A percentile compares a stretch with the other conserved stretches of the same genome.
Conservation (phyloP, 1,140 invertebrate species). For the Caenorhabditis brenneri region DNA sequence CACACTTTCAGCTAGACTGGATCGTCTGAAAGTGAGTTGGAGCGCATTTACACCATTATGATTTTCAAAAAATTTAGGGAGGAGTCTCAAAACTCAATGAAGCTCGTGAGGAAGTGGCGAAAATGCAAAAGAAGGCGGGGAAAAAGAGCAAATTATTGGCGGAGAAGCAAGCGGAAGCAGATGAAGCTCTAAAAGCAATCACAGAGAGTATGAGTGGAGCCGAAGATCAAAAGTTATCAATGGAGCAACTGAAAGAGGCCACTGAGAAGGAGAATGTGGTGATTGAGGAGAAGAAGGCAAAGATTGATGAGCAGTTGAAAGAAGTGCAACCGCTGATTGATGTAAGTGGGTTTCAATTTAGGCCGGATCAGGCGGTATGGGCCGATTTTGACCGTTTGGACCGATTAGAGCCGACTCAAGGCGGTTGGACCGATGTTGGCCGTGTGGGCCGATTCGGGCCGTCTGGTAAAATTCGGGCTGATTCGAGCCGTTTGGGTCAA, state of each 20-base stretch:
- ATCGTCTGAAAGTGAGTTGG: slow-evolving; percentile 77
- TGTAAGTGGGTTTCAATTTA: too few relatives aligned
- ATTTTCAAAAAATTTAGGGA: too few relatives aligned
- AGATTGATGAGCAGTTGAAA: slow-evolving; percentile 87
- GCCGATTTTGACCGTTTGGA: too few relatives aligned
- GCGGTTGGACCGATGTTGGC: too few relatives aligned
- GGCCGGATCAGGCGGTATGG: too few relatives aligned
- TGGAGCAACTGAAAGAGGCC: slow-evolving; percentile 86
- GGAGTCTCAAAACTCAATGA: slow-evolving; percentile 90
- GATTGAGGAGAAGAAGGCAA: slow-evolving; percentile 81
- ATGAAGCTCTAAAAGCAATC: slow-evolving; percentile 88
- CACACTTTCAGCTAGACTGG: slow-evolving; percentile 74
- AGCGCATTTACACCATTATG: too few relatives aligned
- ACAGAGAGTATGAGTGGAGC: slow-evolving; percentile 89
- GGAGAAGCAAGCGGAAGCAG: slow-evolving; percentile 87
- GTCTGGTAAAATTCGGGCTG: too few relatives aligned
- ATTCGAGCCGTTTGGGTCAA: too few relatives aligned
- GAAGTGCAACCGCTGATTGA: slow-evolving; percentile 89
- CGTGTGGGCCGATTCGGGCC: too few relatives aligned
- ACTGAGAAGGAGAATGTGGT: slow-evolving; percentile 87
- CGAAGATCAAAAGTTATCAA: slow-evolving; percentile 86
- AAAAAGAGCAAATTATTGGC: slow-evolving; percentile 83
- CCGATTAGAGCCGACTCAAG: too few relatives aligned
- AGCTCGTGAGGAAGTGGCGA: slow-evolving; percentile 83
- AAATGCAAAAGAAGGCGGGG: slow-evolving; percentile 85